A percentile compares a stretch with the other conserved stretches of the same genome.
phyloP scores from a whole-genome alignment of 2,113 vertebrate species.

The Campylomormyrus numenius region DNA sequence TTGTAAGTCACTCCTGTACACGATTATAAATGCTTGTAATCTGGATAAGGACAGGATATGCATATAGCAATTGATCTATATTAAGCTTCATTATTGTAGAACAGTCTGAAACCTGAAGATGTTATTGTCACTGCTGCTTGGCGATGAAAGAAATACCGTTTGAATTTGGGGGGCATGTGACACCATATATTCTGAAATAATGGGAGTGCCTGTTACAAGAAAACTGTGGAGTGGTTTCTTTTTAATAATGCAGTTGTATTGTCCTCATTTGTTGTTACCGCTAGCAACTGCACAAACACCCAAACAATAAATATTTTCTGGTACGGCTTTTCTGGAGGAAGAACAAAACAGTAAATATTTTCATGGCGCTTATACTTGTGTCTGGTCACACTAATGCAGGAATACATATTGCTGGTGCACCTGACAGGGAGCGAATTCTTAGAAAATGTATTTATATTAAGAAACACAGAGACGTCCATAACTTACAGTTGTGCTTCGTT shows the following conservation, averaged over 20 bases:
- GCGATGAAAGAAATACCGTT: not conserved
- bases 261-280: constrained; percentile 22
- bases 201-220: not conserved
- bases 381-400: not conserved
- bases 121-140: not conserved
- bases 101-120: not conserved
- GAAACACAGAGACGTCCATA: not conserved
- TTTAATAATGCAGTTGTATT: constrained; percentile 26
- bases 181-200: constrained; percentile 2
- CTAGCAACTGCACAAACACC: constrained; percentile 38
- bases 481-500: not conserved
- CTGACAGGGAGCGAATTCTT: not conserved
- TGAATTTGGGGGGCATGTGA: not conserved
- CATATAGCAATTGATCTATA: not conserved
- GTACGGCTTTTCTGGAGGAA: not conserved
- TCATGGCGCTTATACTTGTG: not conserved
- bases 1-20: not conserved
- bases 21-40: not conserved
- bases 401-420: not conserved
- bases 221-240: constrained; percentile 9
- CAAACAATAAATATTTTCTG: constrained; percentile 11
- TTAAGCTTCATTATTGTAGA: not conserved
- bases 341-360: not conserved
- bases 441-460: not conserved
- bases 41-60: not conserved